Conservation (phyloP, 2,888 invertebrate genomes). For the Heliconius erato region DNA sequence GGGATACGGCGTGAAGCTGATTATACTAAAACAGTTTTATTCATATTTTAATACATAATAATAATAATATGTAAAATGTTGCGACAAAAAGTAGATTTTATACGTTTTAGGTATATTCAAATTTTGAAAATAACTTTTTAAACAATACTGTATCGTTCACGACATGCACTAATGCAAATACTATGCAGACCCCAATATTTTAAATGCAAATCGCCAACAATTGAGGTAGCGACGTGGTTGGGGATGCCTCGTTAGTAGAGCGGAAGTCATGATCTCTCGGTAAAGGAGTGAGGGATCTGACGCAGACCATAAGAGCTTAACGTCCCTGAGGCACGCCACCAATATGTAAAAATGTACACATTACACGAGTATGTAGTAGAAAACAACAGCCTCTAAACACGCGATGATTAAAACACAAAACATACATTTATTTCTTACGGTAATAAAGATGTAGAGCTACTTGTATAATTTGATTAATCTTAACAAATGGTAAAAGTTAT, state of each 20-base stretch:
- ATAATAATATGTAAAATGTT: too few species aligned
- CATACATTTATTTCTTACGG: conserved; percentile 2
- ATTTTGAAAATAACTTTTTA: neutral
- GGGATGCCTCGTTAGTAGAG: conserved; percentile 27
- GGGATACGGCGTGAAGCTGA: too few species aligned
- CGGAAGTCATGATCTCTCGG: conserved; percentile 25
- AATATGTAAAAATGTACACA: conserved; percentile 35
- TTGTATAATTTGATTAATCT: neutral
- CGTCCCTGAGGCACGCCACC: conserved; percentile 22
- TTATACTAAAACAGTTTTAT: too few species aligned
- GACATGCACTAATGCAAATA: neutral
- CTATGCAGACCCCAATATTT: neutral
- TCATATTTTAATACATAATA: too few species aligned
- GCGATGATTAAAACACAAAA: neutral
- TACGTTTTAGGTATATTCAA: neutral
- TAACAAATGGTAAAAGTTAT: neutral
- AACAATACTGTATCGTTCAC: neutral
- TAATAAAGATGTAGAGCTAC: conserved; percentile 11
- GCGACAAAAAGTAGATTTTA: too few species aligned
- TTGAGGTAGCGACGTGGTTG: neutral
- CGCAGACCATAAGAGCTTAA: conserved; percentile 17
- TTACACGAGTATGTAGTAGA: neutral
- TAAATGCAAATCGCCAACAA: neutral
- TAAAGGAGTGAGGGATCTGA: neutral
- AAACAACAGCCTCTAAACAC: conserved; percentile 18